Conservation (phyloP, 1,140 invertebrate species). For the Drosophila ambigua region DNA sequence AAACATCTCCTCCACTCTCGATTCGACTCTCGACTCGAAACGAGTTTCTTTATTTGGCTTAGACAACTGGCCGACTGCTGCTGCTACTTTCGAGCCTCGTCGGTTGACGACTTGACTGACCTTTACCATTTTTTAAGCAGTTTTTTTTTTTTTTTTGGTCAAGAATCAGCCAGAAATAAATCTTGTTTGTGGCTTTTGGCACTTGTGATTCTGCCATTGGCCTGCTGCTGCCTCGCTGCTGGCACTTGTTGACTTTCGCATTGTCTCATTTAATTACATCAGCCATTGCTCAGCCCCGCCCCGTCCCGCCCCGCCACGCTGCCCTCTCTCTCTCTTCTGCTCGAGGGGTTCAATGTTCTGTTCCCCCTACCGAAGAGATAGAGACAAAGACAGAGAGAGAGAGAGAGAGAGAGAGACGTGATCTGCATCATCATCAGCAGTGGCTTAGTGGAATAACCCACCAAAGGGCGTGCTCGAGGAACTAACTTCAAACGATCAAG, state of each 20-base stretch:
- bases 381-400: background rate
- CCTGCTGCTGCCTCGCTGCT: constrained; percentile 6
- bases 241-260: constrained; percentile 22
- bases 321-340: background rate
- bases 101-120: constrained; percentile 11
- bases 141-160: constrained; percentile 1
- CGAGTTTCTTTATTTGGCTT: constrained; percentile 51
- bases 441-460: constrained; percentile 15
- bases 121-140: constrained; percentile 33
- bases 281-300: constrained; percentile 14
- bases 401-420: constrained; percentile 4
- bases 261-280: constrained; percentile 42
- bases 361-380: too few relatives aligned
- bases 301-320: too few relatives aligned
- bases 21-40: constrained; percentile 3
- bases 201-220: constrained; percentile 9
- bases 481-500: constrained; percentile 34
- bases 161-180: constrained; percentile 33
- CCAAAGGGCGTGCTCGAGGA: constrained; percentile 23
- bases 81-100: constrained; percentile 10
- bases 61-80: background rate
- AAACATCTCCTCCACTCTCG: background rate
- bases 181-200: constrained; percentile 12
- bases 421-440: constrained; percentile 30
- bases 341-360: constrained; percentile 31